These are phyloP conservation scores for Piezodorus guildinii DNA, from an alignment of 1,140 invertebrate species.

Conservation along the genomic window DNA sequence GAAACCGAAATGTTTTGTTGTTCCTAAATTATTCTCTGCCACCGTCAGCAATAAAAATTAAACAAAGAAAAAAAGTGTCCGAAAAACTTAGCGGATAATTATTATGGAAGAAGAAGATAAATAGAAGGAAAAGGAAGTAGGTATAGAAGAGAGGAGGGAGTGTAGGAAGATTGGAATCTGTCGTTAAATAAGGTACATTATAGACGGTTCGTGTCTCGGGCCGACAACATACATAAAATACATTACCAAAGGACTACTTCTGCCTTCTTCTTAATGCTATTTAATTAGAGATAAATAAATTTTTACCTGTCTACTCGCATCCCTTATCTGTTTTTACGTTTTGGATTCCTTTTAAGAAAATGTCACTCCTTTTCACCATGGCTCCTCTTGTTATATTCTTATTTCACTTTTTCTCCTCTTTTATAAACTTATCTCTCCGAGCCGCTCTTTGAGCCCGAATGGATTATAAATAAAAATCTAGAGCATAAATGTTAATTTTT, in stretches of 20 bases:
- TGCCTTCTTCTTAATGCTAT: background rate
- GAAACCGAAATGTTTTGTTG: too few relatives aligned
- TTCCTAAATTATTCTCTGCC: too few relatives aligned
- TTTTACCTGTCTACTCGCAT: conserved; percentile 1
- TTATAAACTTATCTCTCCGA: too few relatives aligned
- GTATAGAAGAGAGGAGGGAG: background rate
- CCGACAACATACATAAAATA: conserved; percentile 1
- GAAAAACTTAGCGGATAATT: too few relatives aligned
- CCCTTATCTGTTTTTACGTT: conserved; percentile 9
- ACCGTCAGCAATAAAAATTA: too few relatives aligned
- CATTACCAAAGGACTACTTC: background rate
- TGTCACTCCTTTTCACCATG: background rate
- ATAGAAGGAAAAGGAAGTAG: background rate
- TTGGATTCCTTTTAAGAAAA: conserved; percentile 6
- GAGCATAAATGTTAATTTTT: too few relatives aligned
- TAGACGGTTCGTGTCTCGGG: background rate
- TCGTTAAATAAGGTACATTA: conserved; percentile 1
- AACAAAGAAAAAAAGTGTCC: background rate
- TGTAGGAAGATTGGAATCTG: conserved; percentile 5
- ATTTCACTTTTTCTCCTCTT: background rate
- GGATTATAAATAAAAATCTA: too few relatives aligned
- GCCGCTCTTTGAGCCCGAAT: too few relatives aligned
- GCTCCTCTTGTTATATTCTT: background rate
- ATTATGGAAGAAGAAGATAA: background rate
- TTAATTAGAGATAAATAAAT: conserved; percentile 9